A percentile compares a stretch with the other conserved stretches of the same genome.
Conservation (phyloP, 2,797 vertebrate genomes). For the Pampus argenteus region DNA sequence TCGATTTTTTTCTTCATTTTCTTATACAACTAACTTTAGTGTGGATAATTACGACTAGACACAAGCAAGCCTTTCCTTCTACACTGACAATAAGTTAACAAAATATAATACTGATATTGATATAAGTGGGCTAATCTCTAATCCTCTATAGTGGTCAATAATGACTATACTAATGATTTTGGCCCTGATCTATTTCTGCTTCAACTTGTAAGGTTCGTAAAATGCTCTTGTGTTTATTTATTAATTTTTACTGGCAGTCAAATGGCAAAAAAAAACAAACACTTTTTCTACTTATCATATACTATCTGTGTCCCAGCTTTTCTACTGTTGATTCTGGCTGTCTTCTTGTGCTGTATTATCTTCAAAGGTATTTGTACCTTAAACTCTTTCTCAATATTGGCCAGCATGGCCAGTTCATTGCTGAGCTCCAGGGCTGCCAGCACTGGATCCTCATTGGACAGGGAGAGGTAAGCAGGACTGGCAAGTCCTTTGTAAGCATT, state of each 20-base stretch:
- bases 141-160: background rate
- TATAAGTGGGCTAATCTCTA: too few species aligned
- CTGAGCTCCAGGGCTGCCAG: slow-evolving; percentile 97
- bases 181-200: slow-evolving; percentile 30
- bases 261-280: slow-evolving; percentile 5
- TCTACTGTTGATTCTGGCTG: background rate
- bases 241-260: slow-evolving; percentile 20
- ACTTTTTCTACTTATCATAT: slow-evolving; percentile 2
- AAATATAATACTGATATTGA: too few species aligned
- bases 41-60: too few species aligned
- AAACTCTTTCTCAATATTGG: slow-evolving; percentile 98
- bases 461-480: slow-evolving; percentile 96
- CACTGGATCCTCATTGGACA: slow-evolving; percentile 97
- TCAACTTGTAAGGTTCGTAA: slow-evolving; percentile 48
- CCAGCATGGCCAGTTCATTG: slow-evolving; percentile 94
- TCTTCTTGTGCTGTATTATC: background rate
- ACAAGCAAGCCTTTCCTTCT: too few species aligned
- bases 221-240: slow-evolving; percentile 37
- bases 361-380: slow-evolving; percentile 83
- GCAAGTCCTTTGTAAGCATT: slow-evolving; percentile 98
- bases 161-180: background rate
- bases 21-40: too few species aligned
- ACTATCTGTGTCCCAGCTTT: background rate
- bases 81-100: too few species aligned
- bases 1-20: too few species aligned